Evolutionary conservation across 2,797 vertebrate genomes (phyloP), one percentile per base, ranked within the genome.

Genomic region (Tympanoctomys barrerae): DNA sequence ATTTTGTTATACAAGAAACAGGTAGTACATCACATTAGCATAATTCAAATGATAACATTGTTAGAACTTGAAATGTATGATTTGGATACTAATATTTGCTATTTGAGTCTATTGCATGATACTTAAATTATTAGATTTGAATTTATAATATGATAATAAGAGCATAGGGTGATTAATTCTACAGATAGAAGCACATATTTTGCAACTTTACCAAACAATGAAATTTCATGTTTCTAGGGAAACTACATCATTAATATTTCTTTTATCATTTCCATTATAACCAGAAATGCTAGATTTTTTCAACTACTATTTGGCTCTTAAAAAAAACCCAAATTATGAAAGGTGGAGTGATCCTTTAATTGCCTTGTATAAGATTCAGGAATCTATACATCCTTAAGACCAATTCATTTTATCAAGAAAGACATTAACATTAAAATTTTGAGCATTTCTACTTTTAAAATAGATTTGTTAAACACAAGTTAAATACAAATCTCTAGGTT

Each of bases 361-460:
- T 78, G 11, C 70, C 61, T 83, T 61, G 3, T 8, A 0, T 73
- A 84, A 83, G 10, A n/a, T 18, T 83, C 42, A 78, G 7, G 2
- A 88, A 21, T 31, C 8, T 78, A 61, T 61, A 70, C 77, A 62
- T 78, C 5, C 8, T 57, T 61, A 49, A 52, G 9, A 28, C 42
- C 26, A 42, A 61, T 54, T 89, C 1, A 13, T 85, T 71, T 68
- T 49, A 46, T 62, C 57, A 73, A 36, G 70, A 46, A 77, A 68
- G 22, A 49, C 22, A 75, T 24, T 70, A 70, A 62, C 13, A 16
- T 54, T 24, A 70, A 68, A 39, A 42, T 46, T 71, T 80, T 70
- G n/a, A 95, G 42, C 77, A 87, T 68, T 82, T 84, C 71, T 62
- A 4, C 18, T 89, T 92, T 89, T 85, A n/a, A 71, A 57, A 42